These are phyloP conservation scores for Gryon sp. DNA, from an alignment of 1,140 invertebrate genomes.

Conservation along the genomic window DNA sequence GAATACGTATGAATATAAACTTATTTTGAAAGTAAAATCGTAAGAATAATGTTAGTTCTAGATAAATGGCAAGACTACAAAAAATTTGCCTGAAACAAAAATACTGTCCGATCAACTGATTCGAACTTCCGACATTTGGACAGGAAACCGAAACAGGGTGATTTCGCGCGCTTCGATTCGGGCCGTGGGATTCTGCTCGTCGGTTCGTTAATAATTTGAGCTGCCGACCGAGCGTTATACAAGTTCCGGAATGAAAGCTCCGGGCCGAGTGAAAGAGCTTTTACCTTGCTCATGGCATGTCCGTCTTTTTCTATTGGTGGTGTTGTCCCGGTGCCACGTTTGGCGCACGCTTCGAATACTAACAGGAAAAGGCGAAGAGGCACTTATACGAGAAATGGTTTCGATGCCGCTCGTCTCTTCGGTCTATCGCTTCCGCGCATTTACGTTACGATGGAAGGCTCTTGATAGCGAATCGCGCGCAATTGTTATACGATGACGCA, in stretches of 20 bases:
- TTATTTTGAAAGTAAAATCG: too few relatives aligned
- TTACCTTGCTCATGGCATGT: slow-evolving; percentile 40
- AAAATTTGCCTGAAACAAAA: not conserved
- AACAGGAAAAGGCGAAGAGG: slow-evolving; percentile 34
- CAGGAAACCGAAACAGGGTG: too few relatives aligned
- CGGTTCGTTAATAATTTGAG: slow-evolving; percentile 71
- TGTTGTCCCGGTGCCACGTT: slow-evolving; percentile 10
- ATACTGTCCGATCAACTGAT: not conserved
- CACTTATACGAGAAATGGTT: slow-evolving; percentile 29
- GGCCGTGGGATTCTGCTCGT: slow-evolving; percentile 10
- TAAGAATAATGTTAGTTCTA: too few relatives aligned
- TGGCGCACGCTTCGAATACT: slow-evolving; percentile 40
- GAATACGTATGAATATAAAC: too few relatives aligned
- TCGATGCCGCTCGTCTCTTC: slow-evolving; percentile 24
- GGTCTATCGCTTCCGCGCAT: slow-evolving; percentile 39
- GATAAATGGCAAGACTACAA: not conserved
- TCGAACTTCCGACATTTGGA: not conserved
- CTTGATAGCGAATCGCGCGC: slow-evolving; percentile 36
- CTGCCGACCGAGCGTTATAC: slow-evolving; percentile 15
- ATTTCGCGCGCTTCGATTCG: too few relatives aligned
- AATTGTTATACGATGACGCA: slow-evolving; percentile 51
- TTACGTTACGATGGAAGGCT: slow-evolving; percentile 29
- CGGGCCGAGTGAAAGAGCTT: slow-evolving; percentile 4
- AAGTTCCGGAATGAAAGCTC: slow-evolving; percentile 20
- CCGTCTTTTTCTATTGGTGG: slow-evolving; percentile 16